Evolutionary conservation across 2,113 vertebrate species (phyloP).

Genomic region (Epinephelus fuscoguttatus): DNA sequence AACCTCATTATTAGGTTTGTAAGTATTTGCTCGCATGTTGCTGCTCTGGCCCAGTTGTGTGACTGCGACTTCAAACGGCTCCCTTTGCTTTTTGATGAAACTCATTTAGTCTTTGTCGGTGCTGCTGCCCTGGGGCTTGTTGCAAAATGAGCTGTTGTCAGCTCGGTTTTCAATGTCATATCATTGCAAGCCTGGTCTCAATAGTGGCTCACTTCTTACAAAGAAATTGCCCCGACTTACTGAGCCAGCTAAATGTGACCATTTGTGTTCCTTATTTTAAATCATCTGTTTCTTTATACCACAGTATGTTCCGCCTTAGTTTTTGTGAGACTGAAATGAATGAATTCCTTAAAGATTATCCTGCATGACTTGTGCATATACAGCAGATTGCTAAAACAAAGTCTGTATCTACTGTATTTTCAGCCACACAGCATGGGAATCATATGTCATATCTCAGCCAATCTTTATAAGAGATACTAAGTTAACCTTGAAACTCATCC

Average conservation of each 20-base stretch:
- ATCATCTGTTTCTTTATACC: background rate
- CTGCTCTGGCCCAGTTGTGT: conserved; percentile 57
- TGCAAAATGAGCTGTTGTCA: conserved; percentile 73
- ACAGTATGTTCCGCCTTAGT: background rate
- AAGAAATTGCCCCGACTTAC: conserved; percentile 26
- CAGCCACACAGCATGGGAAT: background rate
- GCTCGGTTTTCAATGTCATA: conserved; percentile 66
- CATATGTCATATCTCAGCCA: background rate
- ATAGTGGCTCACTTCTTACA: conserved; percentile 37
- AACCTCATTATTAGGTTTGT: conserved; percentile 62
- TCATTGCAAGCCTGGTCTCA: conserved; percentile 40
- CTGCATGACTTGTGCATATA: background rate
- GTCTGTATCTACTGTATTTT: background rate
- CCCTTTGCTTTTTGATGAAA: conserved; percentile 70
- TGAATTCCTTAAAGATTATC: background rate
- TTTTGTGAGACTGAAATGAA: background rate
- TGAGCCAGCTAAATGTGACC: conserved; percentile 17
- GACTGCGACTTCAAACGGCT: conserved; percentile 71
- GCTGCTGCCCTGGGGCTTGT: conserved; percentile 60
- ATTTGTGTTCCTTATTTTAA: conserved; percentile 5
- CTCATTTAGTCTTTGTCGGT: conserved; percentile 73
- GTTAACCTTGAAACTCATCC: background rate
- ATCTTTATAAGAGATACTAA: background rate
- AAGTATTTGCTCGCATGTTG: conserved; percentile 61
- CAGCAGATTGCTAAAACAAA: background rate